phyloP scores from a whole-genome alignment of 2,888 invertebrate species.

The Neocrepidodera transversa region DNA sequence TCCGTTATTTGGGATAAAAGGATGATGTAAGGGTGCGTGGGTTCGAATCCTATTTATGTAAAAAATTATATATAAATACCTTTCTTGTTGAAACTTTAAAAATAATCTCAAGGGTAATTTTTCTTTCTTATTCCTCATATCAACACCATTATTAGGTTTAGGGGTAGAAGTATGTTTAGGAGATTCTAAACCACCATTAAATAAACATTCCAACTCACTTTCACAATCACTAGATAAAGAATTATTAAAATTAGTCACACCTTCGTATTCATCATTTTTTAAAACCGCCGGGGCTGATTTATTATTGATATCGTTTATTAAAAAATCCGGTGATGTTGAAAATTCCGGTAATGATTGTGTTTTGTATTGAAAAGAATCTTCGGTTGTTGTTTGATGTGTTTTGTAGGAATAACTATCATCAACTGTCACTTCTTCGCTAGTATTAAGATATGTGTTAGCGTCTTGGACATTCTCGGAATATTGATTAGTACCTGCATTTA shows the following conservation, averaged over 20 bases:
- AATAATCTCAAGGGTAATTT: slow-evolving; percentile 45
- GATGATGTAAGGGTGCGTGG: no score
- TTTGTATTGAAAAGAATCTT: slow-evolving; percentile 9
- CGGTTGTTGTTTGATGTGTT: slow-evolving; percentile 25
- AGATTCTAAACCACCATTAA: slow-evolving; percentile 51
- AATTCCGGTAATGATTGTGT: slow-evolving; percentile 32
- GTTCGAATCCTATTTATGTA: background rate
- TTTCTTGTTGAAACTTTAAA: slow-evolving; percentile 50
- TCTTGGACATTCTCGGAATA: slow-evolving; percentile 52
- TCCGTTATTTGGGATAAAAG: no score
- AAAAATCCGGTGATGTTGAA: slow-evolving; percentile 3
- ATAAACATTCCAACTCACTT: slow-evolving; percentile 57
- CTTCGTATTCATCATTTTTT: slow-evolving; percentile 37
- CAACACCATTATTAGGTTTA: slow-evolving; percentile 46
- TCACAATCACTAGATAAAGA: slow-evolving; percentile 55
- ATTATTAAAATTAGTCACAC: slow-evolving; percentile 40
- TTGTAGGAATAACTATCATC: slow-evolving; percentile 43
- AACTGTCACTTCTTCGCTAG: slow-evolving; percentile 46
- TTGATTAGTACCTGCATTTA: slow-evolving; percentile 51
- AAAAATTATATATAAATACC: slow-evolving; percentile 39
- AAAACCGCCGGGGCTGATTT: slow-evolving; percentile 49
- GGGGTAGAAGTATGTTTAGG: slow-evolving; percentile 61
- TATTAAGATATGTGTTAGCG: slow-evolving; percentile 43
- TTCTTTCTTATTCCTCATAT: slow-evolving; percentile 42
- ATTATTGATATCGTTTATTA: slow-evolving; percentile 30